These are phyloP conservation scores for Arbacia lixula DNA, from an alignment of 53 echinoderm and acorn worm species.

Conservation along the genomic window DNA sequence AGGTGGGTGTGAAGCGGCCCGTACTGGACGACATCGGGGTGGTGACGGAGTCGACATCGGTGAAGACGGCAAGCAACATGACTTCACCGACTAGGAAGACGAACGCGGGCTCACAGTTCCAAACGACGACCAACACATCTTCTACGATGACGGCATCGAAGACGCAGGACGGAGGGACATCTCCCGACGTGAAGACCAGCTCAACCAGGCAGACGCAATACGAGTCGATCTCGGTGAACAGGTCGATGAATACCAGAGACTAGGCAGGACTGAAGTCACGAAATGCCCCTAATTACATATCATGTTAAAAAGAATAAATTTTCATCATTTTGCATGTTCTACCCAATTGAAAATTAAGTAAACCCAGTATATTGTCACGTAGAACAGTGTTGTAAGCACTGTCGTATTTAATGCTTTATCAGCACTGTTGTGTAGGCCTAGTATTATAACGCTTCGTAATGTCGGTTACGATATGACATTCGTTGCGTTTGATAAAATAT, in stretches of 20 bases:
- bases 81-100: constrained; percentile 33
- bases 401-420: too few relatives aligned
- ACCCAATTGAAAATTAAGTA: too few relatives aligned
- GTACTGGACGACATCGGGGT: neutral
- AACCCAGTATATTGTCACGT: too few relatives aligned
- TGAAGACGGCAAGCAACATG: constrained; percentile 19
- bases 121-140: constrained; percentile 11
- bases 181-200: neutral
- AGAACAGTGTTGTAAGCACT: too few relatives aligned
- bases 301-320: too few relatives aligned
- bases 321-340: too few relatives aligned
- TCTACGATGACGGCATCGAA: constrained; percentile 39
- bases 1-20: neutral
- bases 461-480: too few relatives aligned
- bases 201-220: constrained; percentile 51
- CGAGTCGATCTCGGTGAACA: constrained; percentile 1
- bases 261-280: too few relatives aligned
- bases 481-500: too few relatives aligned
- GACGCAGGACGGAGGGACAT: constrained; percentile 22
- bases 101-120: constrained; percentile 29
- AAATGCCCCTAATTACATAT: too few relatives aligned
- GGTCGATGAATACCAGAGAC: constrained; percentile 32
- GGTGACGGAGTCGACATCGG: neutral
- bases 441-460: too few relatives aligned
- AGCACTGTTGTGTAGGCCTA: too few relatives aligned